These are phyloP conservation scores for Sinelater perroti DNA, from an alignment of 2,888 invertebrate species.

Conservation along the genomic window DNA sequence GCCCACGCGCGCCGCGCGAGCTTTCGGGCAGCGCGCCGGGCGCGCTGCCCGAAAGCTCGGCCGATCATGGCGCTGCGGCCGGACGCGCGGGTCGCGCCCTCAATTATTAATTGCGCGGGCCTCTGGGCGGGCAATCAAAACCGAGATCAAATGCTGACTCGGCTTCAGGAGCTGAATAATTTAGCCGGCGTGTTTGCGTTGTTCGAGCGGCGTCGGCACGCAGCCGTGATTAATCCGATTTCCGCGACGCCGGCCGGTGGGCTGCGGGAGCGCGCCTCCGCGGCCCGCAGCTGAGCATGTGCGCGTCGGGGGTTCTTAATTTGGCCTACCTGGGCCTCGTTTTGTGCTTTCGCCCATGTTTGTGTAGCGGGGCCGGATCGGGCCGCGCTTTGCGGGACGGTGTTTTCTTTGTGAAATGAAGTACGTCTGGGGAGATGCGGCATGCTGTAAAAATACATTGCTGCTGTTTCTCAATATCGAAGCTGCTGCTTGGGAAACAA, in stretches of 20 bases:
- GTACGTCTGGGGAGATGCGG: conserved; percentile 8
- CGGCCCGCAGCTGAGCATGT: neutral
- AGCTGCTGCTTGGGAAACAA: no score
- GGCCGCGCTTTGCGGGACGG: conserved; percentile 3
- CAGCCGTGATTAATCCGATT: conserved; percentile 25
- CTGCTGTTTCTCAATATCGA: conserved; percentile 4
- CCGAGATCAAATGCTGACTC: conserved; percentile 22
- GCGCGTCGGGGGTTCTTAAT: conserved; percentile 33
- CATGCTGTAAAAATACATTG: conserved; percentile 6
- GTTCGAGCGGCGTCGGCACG: conserved; percentile 18
- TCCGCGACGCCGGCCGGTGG: conserved; percentile 2
- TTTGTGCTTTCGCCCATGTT: conserved; percentile 29
- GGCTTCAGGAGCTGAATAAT: conserved; percentile 22
- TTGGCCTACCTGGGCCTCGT: conserved; percentile 33
- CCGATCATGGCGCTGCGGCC: no score
- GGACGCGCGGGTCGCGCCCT: no score
- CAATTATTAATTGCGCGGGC: conserved; percentile 15
- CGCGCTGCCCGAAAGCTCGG: no score
- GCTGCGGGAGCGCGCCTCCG: neutral
- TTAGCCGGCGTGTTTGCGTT: conserved; percentile 25
- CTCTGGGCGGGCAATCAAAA: conserved; percentile 16
- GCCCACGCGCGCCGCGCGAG: conserved; percentile 18
- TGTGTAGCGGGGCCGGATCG: conserved; percentile 19
- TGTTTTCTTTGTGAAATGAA: conserved; percentile 13
- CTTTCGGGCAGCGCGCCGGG: conserved; percentile 18